Evolutionary conservation across 2,888 invertebrate species (phyloP).

Genomic region (Acanthoscelides obtectus): DNA sequence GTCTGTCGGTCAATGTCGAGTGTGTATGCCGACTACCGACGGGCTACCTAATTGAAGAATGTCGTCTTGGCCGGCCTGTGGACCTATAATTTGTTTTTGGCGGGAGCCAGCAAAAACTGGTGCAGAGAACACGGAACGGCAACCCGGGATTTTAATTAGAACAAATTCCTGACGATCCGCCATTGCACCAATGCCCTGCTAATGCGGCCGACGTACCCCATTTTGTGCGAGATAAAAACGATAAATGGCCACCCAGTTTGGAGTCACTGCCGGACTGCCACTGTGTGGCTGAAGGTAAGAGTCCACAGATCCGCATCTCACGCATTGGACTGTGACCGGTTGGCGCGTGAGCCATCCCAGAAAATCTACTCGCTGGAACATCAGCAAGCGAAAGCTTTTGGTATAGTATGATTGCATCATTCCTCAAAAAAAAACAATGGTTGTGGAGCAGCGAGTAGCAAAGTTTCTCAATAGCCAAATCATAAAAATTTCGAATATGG

Average conservation of each 20-base stretch:
- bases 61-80: neutral
- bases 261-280: conserved; percentile 27
- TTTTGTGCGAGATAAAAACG: conserved; percentile 31
- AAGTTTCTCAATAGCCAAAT: too few species aligned
- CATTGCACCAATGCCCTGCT: conserved; percentile 1
- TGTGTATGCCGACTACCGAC: neutral
- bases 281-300: too few species aligned
- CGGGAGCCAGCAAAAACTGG: neutral
- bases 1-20: neutral
- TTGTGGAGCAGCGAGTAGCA: too few species aligned
- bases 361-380: neutral
- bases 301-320: too few species aligned
- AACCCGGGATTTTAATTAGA: conserved; percentile 21
- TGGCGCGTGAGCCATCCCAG: conserved; percentile 16
- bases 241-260: conserved; percentile 34
- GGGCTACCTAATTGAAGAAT: neutral
- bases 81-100: neutral
- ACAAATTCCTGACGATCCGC: conserved; percentile 20
- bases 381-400: too few species aligned
- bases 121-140: conserved; percentile 1
- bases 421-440: too few species aligned
- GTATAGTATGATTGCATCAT: too few species aligned
- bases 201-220: conserved; percentile 22
- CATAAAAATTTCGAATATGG: too few species aligned
- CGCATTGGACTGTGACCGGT: conserved; percentile 25